Conservation (phyloP, 1,140 invertebrate species). For the Polyergus mexicanus region DNA sequence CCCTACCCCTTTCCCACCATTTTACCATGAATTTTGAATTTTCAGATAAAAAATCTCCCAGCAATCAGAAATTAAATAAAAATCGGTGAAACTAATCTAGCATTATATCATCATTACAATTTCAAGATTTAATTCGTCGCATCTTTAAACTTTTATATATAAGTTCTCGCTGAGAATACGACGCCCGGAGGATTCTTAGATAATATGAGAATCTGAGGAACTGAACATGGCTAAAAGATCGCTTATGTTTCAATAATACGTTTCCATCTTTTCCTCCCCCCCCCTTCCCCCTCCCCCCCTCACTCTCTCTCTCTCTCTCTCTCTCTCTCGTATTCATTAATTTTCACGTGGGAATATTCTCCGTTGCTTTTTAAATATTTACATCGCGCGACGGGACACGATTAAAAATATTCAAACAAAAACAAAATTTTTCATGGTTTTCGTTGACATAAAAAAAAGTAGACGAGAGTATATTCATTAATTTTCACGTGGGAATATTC, state of each 20-base stretch:
- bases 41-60: neutral
- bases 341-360: neutral
- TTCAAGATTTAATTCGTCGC: neutral
- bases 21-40: neutral
- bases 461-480: conserved; percentile 9
- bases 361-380: conserved; percentile 1
- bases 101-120: neutral
- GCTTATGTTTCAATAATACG: conserved; percentile 3
- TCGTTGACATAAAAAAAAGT: neutral
- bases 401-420: neutral
- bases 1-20: too few species aligned
- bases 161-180: neutral
- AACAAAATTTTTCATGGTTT: conserved; percentile 42
- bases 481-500: neutral
- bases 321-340: too few species aligned
- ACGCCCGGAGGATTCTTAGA: neutral
- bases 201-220: neutral
- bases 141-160: conserved; percentile 35
- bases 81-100: neutral
- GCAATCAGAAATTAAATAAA: neutral
- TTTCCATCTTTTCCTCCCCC: neutral
- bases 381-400: neutral
- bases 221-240: conserved; percentile 2
- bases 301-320: too few species aligned
- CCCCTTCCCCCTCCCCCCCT: too few species aligned